Percentiles rank a stretch among this genome's conserved stretches.
These are phyloP conservation scores for Drosophila teissieri DNA, from an alignment of 1,140 invertebrate genomes.

Conservation along the genomic window DNA sequence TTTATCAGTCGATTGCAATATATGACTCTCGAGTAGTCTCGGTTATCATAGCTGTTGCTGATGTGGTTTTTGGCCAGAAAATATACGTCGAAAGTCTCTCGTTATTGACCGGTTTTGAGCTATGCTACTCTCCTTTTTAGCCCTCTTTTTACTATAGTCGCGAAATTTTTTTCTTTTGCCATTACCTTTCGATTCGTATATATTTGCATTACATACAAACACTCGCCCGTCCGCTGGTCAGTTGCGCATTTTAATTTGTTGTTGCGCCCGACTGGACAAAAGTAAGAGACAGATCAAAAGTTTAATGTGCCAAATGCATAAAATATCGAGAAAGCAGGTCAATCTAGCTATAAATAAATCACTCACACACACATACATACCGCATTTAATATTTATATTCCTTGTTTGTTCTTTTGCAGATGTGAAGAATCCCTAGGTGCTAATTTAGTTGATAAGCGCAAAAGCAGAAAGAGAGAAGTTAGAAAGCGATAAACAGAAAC, in stretches of 20 bases:
- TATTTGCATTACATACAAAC: conserved; percentile 44
- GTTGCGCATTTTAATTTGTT: conserved; percentile 41
- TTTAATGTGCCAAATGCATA: conserved; percentile 77
- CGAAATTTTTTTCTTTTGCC: conserved; percentile 34
- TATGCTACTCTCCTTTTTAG: neutral
- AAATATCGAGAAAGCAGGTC: conserved; percentile 41
- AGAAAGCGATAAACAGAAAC: conserved; percentile 39
- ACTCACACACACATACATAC: neutral
- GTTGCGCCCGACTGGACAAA: conserved; percentile 19
- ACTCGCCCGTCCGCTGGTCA: conserved; percentile 5
- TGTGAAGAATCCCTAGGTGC: conserved; percentile 84
- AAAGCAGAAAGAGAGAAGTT: conserved; percentile 45
- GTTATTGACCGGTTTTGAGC: conserved; percentile 16
- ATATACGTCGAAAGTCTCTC: neutral
- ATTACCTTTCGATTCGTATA: conserved; percentile 33
- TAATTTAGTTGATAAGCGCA: conserved; percentile 84
- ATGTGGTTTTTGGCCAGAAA: conserved; percentile 1
- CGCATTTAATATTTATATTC: conserved; percentile 25
- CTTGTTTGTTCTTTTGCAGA: conserved; percentile 65
- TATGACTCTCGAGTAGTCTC: neutral
- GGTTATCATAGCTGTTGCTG: neutral
- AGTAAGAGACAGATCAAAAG: conserved; percentile 54
- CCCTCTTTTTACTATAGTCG: conserved; percentile 12
- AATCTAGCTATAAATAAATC: conserved; percentile 31
- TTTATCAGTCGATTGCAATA: neutral